Percentiles rank a stretch among this genome's conserved stretches.
phyloP scores from a whole-genome alignment of 30 jellyfish, hydroid and myxozoan species.

The Pseudorhiza aurosa region DNA sequence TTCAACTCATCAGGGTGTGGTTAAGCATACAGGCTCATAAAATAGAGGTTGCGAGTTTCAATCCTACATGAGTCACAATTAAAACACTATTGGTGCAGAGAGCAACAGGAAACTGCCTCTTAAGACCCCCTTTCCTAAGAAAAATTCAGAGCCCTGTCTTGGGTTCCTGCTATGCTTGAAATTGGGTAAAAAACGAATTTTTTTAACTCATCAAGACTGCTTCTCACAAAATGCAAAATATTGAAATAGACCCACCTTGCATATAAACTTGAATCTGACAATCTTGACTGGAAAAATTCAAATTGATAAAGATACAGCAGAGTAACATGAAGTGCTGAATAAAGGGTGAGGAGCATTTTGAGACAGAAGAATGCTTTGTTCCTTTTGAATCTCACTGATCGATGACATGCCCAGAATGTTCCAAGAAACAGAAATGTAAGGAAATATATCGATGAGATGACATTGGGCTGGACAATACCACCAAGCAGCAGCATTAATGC shows the following conservation, averaged over 20 bases:
- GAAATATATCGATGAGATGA: conserved; percentile 81
- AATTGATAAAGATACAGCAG: conserved; percentile 83
- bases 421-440: conserved; percentile 84
- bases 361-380: conserved; percentile 57
- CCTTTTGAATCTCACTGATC: conserved; percentile 56
- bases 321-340: conserved; percentile 75
- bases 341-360: conserved; percentile 66
- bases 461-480: conserved; percentile 92
- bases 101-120: too few relatives aligned
- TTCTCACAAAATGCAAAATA: too few relatives aligned
- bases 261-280: conserved; percentile 54
- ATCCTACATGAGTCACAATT: too few relatives aligned
- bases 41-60: too few relatives aligned
- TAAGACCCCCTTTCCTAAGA: too few relatives aligned
- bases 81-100: too few relatives aligned
- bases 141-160: too few relatives aligned
- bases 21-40: too few relatives aligned
- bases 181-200: too few relatives aligned
- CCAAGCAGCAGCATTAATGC: conserved; percentile 87
- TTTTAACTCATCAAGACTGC: too few relatives aligned
- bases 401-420: conserved; percentile 94
- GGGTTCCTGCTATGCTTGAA: too few relatives aligned
- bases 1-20: too few relatives aligned
- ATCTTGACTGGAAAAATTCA: conserved; percentile 71
- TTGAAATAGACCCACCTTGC: conserved; percentile 95